phyloP scores from a whole-genome alignment of 1,140 invertebrate species.

The Pseudomyrmex sp. region DNA sequence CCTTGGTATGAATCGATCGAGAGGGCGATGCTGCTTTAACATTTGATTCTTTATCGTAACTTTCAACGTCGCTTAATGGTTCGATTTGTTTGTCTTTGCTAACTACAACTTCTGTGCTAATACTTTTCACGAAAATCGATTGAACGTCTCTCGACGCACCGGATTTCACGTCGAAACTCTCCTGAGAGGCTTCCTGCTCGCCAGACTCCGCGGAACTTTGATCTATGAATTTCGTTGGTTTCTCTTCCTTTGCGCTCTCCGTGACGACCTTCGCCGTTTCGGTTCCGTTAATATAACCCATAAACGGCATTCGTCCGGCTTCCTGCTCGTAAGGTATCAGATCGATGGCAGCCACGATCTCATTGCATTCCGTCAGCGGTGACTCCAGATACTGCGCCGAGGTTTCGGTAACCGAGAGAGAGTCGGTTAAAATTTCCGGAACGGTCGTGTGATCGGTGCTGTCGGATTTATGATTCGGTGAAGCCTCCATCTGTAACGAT shows the following conservation, averaged over 20 bases:
- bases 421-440: conserved; percentile 81
- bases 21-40: not conserved
- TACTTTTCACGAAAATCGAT: conserved; percentile 33
- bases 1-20: not conserved
- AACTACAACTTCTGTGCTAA: conserved; percentile 12
- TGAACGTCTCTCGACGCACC: conserved; percentile 4
- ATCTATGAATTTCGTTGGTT: conserved; percentile 79
- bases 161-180: conserved; percentile 1
- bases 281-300: conserved; percentile 26
- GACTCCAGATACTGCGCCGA: conserved; percentile 82
- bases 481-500: conserved; percentile 71
- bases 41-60: conserved; percentile 17
- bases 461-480: conserved; percentile 80
- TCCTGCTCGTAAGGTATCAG: conserved; percentile 81
- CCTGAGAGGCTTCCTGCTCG: conserved; percentile 68
- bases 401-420: conserved; percentile 82
- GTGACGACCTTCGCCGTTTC: conserved; percentile 32
- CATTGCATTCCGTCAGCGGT: conserved; percentile 81
- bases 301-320: conserved; percentile 22
- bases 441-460: conserved; percentile 80
- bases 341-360: conserved; percentile 77
- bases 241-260: conserved; percentile 72
- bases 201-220: conserved; percentile 80
- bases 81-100: conserved; percentile 45
- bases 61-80: conserved; percentile 56